Evolutionary conservation across 2,888 invertebrate genomes (phyloP).

Genomic region (Monochamus alternatus): DNA sequence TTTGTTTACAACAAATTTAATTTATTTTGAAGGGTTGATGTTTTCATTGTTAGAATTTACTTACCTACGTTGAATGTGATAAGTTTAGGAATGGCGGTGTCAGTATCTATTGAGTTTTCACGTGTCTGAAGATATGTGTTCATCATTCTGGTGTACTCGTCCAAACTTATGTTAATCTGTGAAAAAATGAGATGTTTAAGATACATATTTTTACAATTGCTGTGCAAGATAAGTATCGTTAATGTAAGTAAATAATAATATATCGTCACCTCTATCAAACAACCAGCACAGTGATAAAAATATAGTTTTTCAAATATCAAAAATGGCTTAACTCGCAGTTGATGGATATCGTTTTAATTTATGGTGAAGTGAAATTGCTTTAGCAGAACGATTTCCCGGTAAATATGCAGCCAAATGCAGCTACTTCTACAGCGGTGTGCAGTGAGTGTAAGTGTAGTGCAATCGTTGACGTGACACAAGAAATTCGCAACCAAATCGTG

Average conservation of each 20-base stretch:
- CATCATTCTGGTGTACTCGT: conserved; percentile 78
- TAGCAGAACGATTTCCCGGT: too few relatives aligned
- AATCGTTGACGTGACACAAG: too few relatives aligned
- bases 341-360: too few relatives aligned
- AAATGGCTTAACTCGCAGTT: too few relatives aligned
- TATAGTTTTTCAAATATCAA: too few relatives aligned
- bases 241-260: neutral
- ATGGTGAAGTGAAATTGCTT: too few relatives aligned
- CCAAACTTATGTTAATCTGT: conserved; percentile 79
- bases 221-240: neutral
- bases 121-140: conserved; percentile 73
- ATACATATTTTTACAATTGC: neutral
- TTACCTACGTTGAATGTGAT: conserved; percentile 65
- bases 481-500: too few relatives aligned
- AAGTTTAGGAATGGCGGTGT: conserved; percentile 63
- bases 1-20: too few relatives aligned
- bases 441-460: too few relatives aligned
- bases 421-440: too few relatives aligned
- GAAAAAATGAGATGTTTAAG: conserved; percentile 55
- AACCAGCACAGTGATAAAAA: neutral
- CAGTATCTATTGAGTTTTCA: conserved; percentile 62
- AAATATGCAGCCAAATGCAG: too few relatives aligned
- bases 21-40: too few relatives aligned
- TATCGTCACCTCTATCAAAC: neutral
- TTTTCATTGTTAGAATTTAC: conserved; percentile 29